Evolutionary conservation across 2,888 invertebrate genomes (phyloP), one percentile per base, ranked within the genome.

Genomic region (Griposia aprilina): DNA sequence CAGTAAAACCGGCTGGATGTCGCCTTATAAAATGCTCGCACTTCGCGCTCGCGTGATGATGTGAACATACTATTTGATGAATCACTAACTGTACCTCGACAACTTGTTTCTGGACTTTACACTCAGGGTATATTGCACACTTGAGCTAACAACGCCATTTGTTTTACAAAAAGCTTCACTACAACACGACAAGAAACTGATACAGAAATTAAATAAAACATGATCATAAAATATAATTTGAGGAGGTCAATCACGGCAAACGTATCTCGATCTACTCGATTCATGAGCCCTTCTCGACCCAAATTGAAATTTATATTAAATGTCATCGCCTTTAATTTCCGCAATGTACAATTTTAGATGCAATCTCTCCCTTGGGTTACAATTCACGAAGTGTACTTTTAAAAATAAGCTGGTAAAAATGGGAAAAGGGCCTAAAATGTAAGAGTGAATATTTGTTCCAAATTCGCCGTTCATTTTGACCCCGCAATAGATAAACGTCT

Each of bases 271-370:
- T 90, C 89, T 90, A 90, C 88, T 89, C 86, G 90, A 92, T 92
- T 92, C 91, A 93, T 88, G 92, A 90, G 91, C 91, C 93, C 92
- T 93, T 91, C 93, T 91, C 92, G 92, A 92, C 93, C 93, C 92
- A 94, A 95, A 95, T 95, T 94, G 94, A 94, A 96, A 95, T 95
- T 94, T 94, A 95, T 95, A 94, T 95, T 92, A 93, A 91, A 93
- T 93, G 93, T 92, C 93, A 93, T 91, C 93, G 91, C 93, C 93
- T 93, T 95, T 96, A 95, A 96, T 95, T 96, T 96, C 94, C 95
- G 94, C 93, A 93, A 93, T 95, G 94, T 94, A 94, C 94, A 94
- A 95, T 96, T 95, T 93, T 89, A 93, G 94, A 96, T 95, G 93
- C 94, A 95, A 95, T 96, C 94, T 94, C 92, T 92, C 92, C 91